Conservation (phyloP, 2,888 invertebrate genomes). For the Harpagoxenus sublaevis region DNA sequence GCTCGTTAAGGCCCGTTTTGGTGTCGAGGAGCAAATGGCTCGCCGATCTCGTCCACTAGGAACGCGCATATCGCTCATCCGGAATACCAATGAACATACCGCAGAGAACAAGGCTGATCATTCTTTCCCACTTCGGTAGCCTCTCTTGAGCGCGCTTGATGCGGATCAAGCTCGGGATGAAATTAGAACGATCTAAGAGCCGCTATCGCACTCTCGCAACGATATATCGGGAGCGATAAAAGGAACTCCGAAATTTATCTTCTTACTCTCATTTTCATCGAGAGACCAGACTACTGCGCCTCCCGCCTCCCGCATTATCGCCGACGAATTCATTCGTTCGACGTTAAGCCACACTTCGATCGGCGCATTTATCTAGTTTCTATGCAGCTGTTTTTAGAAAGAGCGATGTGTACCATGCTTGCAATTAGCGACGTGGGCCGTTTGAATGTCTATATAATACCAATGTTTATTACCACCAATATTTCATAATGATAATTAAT, state of each 20-base stretch:
- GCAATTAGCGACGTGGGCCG: too few relatives aligned
- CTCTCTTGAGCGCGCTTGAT: slow-evolving; percentile 54
- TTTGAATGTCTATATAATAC: too few relatives aligned
- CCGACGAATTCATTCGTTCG: slow-evolving; percentile 35
- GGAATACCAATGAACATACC: slow-evolving; percentile 72
- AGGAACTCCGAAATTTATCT: slow-evolving; percentile 29
- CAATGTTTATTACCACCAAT: neutral
- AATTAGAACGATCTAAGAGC: slow-evolving; percentile 60
- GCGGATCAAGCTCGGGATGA: slow-evolving; percentile 62
- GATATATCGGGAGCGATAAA: slow-evolving; percentile 32
- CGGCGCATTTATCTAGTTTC: slow-evolving; percentile 21
- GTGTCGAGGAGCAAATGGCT: slow-evolving; percentile 4
- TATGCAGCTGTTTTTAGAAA: neutral
- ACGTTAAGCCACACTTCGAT: neutral
- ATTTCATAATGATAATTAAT: neutral
- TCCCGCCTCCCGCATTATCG: slow-evolving; percentile 37
- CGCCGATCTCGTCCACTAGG: slow-evolving; percentile 63
- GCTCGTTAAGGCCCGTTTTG: slow-evolving; percentile 61
- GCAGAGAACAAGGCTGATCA: slow-evolving; percentile 72
- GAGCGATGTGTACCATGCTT: neutral
- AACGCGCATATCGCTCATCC: slow-evolving; percentile 58
- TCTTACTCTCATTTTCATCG: slow-evolving; percentile 19
- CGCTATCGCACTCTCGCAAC: slow-evolving; percentile 24
- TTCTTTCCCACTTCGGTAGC: slow-evolving; percentile 64
- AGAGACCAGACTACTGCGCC: slow-evolving; percentile 19